phyloP scores from a whole-genome alignment of 2,888 invertebrate genomes.

The Acrobeloides nanus region DNA sequence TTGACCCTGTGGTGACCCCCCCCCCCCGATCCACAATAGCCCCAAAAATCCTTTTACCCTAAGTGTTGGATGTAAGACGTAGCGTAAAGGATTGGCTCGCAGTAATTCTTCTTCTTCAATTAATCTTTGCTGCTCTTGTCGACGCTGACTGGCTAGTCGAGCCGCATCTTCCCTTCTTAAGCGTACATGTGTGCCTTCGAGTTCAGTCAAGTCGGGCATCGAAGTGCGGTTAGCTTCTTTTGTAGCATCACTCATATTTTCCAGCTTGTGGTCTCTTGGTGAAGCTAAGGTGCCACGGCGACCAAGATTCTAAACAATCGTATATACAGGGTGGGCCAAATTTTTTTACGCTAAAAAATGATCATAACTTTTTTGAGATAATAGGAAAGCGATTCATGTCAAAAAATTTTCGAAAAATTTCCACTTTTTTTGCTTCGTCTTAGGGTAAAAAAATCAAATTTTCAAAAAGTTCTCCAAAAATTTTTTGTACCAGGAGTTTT shows the following conservation, averaged over 20 bases:
- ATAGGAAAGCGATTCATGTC: too few relatives aligned
- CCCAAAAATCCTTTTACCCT: conserved; percentile 81
- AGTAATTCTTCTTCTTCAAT: conserved; percentile 83
- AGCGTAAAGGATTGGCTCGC: conserved; percentile 85
- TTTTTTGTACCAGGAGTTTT: too few relatives aligned
- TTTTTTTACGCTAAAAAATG: too few relatives aligned
- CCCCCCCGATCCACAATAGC: too few relatives aligned
- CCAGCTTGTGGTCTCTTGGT: conserved; percentile 32
- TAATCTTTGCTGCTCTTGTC: conserved; percentile 86
- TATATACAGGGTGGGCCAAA: too few relatives aligned
- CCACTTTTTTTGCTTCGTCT: too few relatives aligned
- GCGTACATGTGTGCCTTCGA: conserved; percentile 65
- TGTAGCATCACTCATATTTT: conserved; percentile 8
- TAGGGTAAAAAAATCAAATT: too few relatives aligned
- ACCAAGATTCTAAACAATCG: conserved; percentile 24
- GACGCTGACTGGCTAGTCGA: conserved; percentile 80
- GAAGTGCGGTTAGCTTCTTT: conserved; percentile 64
- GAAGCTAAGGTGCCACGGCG: conserved; percentile 50
- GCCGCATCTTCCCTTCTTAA: conserved; percentile 38
- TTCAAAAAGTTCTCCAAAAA: too few relatives aligned
- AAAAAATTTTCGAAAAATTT: too few relatives aligned
- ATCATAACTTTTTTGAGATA: too few relatives aligned
- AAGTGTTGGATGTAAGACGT: conserved; percentile 91
- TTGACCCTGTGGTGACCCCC: too few relatives aligned
- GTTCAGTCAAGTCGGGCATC: conserved; percentile 69